Conservation (phyloP, 2,113 vertebrate species). For the Mungos mungo region DNA sequence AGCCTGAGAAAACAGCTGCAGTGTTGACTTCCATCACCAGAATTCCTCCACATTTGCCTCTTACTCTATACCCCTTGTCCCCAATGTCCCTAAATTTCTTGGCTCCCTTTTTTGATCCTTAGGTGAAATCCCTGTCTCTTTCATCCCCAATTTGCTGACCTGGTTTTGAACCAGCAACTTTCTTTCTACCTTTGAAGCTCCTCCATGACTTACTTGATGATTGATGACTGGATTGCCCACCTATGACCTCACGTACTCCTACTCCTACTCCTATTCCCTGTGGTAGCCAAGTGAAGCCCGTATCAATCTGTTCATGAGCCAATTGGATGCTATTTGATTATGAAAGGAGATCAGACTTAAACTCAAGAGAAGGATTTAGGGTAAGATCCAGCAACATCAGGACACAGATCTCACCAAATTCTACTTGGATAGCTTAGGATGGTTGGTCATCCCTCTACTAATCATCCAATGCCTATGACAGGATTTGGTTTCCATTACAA, state of each 20-base stretch:
- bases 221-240: neutral
- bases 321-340: neutral
- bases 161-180: neutral
- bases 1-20: neutral
- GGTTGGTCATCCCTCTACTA: too few relatives aligned
- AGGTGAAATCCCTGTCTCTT: neutral
- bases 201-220: neutral
- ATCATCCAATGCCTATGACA: neutral
- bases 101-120: neutral
- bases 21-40: neutral
- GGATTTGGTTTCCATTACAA: neutral
- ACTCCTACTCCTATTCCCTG: too few relatives aligned
- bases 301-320: too few relatives aligned
- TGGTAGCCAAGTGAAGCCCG: too few relatives aligned
- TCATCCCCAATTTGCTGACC: neutral
- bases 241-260: too few relatives aligned
- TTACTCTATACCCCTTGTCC: neutral
- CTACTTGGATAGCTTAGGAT: neutral
- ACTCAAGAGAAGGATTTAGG: neutral
- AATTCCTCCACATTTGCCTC: neutral
- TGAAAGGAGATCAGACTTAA: neutral
- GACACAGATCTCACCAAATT: neutral
- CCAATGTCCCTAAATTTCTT: neutral
- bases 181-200: neutral
- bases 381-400: neutral